These are phyloP conservation scores for Suillia variegata DNA, from an alignment of 2,888 invertebrate species.

Conservation along the genomic window DNA sequence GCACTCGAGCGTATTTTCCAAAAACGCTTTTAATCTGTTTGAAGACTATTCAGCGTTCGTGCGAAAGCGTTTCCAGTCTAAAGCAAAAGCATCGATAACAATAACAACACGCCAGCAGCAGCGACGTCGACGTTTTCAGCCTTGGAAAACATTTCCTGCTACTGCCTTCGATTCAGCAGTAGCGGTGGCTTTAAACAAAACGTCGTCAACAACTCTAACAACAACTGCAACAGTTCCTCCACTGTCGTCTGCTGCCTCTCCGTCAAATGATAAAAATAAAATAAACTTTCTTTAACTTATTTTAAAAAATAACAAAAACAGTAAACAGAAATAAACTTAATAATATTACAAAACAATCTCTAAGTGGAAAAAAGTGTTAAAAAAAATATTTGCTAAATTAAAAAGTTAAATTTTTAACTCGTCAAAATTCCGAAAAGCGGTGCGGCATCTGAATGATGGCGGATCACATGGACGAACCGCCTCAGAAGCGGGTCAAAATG, in stretches of 20 bases:
- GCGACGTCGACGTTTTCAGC: conserved; percentile 30
- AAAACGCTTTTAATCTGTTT: conserved; percentile 33
- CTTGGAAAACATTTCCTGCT: conserved; percentile 28
- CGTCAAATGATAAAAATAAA: conserved; percentile 20
- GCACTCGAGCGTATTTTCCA: conserved; percentile 46
- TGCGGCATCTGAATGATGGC: conserved; percentile 71
- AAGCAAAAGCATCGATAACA: conserved; percentile 30
- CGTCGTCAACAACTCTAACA: conserved; percentile 14
- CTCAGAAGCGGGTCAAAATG: conserved; percentile 93
- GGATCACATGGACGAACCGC: conserved; percentile 95
- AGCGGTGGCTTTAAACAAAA: conserved; percentile 15
- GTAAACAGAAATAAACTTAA: conserved; percentile 1
- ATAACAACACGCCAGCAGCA: conserved; percentile 21
- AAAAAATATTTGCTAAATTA: conserved; percentile 9
- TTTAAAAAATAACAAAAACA: conserved; percentile 1
- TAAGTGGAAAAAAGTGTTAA: conserved; percentile 5
- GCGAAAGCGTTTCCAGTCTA: conserved; percentile 37
- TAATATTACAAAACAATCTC: conserved; percentile 17
- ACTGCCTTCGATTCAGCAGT: conserved; percentile 18
- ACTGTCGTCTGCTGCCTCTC: conserved; percentile 15
- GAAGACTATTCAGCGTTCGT: conserved; percentile 27
- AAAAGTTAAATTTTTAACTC: conserved; percentile 15
- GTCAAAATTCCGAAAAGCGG: conserved; percentile 12
- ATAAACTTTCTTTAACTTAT: conserved; percentile 21
- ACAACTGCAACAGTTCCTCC: conserved; percentile 1